Evolutionary conservation across 1,140 invertebrate species (phyloP), one percentile per base, ranked within the genome.

Genomic region (Zaprionus capensis): DNA sequence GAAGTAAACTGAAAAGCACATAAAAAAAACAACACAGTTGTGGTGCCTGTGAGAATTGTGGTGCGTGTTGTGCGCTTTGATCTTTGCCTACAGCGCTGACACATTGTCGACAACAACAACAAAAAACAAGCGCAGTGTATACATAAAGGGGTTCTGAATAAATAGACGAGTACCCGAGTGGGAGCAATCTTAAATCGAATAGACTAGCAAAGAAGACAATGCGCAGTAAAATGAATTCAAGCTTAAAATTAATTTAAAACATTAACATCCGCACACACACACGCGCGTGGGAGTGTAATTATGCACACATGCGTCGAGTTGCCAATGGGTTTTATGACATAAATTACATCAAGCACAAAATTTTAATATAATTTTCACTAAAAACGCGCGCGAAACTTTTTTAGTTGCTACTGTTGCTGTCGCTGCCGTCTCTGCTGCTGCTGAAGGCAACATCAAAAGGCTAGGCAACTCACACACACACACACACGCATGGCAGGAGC

Each of bases 301-400:
- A 81, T 70, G 66, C 76, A 79, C 76, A 79, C 64, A 75, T 74
- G 58, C 73, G 73, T 70, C 51, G 78, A 68, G 71, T 59, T 74
- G 49, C 66, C 68, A 17, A 76, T 56, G 68, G 62, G 58, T 85
- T 81, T 91, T 85, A 88, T 91, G 91, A 92, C 90, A 91, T 85
- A 92, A 85, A 92, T 91, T 92, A 91, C 86, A 92, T 92, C 91
- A 92, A 88, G 91, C 90, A 81, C 79, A 91, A 92, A 92, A 92
- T 92, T 92, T 92, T 92, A 92, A 92, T 92, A 87, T 92, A 92
- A 92, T 92, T 92, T 92, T 88, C 91, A 91, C 91, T 92, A 92
- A 92, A 92, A 91, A 88, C 81, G 81, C 84, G 81, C 76, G 78
- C 64, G 76, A 85, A 92, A 91, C 76, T 92, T 92, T 92, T 83